phyloP scores from a whole-genome alignment of 2,113 vertebrate species.

The Odobenus rosmarus region DNA sequence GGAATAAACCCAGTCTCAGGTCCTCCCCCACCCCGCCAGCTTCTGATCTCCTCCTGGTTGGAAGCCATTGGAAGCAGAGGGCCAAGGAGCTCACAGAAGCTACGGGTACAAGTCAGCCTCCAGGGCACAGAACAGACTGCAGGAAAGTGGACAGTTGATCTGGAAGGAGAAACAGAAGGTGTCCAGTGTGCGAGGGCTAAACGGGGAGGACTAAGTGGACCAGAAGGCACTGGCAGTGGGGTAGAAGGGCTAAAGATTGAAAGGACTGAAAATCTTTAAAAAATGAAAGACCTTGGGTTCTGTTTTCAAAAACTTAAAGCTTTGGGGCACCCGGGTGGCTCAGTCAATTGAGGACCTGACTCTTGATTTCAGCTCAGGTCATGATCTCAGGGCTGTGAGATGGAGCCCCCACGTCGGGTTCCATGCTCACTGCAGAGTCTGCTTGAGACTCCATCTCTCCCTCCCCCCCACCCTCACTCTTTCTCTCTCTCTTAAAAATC shows the following conservation, averaged over 20 bases:
- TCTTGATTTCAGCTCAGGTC: not conserved
- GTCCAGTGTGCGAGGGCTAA: rapidly evolving
- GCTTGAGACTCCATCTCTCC: not conserved
- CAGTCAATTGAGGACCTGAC: not conserved
- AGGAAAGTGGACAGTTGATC: not conserved
- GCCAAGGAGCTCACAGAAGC: not conserved
- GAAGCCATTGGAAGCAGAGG: not conserved
- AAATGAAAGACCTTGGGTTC: not conserved
- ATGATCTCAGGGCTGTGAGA: not conserved
- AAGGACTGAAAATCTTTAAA: not conserved
- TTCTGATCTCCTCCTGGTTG: not conserved
- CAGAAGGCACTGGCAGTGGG: rapidly evolving
- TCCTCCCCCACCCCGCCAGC: not conserved
- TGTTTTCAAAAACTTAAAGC: not conserved
- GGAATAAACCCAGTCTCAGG: not conserved
- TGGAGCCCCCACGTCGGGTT: not conserved
- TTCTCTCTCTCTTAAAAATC: not conserved
- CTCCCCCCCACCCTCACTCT: not conserved
- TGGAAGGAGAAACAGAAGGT: not conserved
- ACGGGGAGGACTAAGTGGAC: not conserved
- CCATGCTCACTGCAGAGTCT: not conserved
- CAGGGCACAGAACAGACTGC: not conserved
- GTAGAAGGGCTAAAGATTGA: not conserved
- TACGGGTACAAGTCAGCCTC: not conserved
- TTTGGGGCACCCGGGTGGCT: not conserved